These are phyloP conservation scores for Megalops atlanticus DNA, from an alignment of 2,113 vertebrate species.

Conservation along the genomic window DNA sequence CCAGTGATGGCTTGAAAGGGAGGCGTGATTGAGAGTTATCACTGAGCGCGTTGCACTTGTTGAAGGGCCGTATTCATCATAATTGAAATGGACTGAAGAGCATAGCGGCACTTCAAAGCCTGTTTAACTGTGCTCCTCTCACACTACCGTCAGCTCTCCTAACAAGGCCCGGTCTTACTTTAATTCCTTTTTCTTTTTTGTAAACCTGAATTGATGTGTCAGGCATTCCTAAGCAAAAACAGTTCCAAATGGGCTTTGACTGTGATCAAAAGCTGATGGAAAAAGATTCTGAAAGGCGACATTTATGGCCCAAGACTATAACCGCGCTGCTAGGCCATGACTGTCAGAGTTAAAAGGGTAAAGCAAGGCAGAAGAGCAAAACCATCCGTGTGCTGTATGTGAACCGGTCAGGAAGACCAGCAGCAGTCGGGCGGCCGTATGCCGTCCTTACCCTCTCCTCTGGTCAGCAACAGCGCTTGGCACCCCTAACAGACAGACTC, in stretches of 20 bases:
- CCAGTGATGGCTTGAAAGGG: not conserved
- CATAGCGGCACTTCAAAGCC: conserved; percentile 5
- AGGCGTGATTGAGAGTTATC: not conserved
- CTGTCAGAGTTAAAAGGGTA: no score
- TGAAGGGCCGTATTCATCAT: not conserved
- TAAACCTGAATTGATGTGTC: not conserved
- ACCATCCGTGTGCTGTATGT: no score
- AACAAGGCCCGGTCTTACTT: not conserved
- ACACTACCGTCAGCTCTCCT: not conserved
- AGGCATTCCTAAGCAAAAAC: not conserved
- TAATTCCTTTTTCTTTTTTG: not conserved
- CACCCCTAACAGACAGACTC: no score
- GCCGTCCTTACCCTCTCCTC: no score
- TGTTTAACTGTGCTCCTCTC: not conserved
- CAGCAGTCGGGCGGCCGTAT: no score
- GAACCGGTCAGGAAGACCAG: no score
- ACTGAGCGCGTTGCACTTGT: not conserved
- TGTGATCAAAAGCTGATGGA: no score
- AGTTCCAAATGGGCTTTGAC: not conserved
- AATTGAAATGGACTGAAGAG: conserved; percentile 21
- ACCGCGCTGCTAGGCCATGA: no score
- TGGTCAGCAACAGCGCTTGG: not conserved
- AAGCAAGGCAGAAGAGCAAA: no score
- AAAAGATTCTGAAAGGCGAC: no score
- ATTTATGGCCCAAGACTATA: no score